Conservation (phyloP, 2,888 invertebrate genomes). For the Sesia apiformis region DNA sequence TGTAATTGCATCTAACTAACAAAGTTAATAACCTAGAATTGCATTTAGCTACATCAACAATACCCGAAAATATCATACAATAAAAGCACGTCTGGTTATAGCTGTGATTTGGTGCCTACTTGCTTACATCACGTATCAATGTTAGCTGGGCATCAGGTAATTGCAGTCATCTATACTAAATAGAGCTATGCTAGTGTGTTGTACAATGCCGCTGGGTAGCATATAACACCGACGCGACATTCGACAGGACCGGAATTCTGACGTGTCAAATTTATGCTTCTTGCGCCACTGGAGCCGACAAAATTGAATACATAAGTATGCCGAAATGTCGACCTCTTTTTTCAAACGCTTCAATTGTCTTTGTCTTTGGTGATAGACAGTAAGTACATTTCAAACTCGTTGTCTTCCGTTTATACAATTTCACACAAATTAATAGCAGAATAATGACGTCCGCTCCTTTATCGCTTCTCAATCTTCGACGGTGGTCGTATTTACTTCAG, state of each 20-base stretch:
- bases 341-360: conserved; percentile 22
- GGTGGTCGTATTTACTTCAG: conserved; percentile 37
- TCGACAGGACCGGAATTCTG: conserved; percentile 37
- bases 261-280: conserved; percentile 31
- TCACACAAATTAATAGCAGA: not conserved
- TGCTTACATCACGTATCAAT: too few species aligned
- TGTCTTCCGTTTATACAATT: not conserved
- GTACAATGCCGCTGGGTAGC: too few species aligned
- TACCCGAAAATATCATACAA: too few species aligned
- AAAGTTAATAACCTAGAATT: too few species aligned
- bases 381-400: not conserved
- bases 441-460: conserved; percentile 9
- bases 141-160: too few species aligned
- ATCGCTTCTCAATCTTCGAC: conserved; percentile 17
- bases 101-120: too few species aligned
- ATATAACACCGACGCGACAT: conserved; percentile 9
- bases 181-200: too few species aligned
- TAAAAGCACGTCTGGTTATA: too few species aligned
- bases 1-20: too few species aligned
- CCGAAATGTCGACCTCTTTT: conserved; percentile 31
- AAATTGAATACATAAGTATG: conserved; percentile 28
- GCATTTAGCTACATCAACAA: too few species aligned
- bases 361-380: conserved; percentile 5
- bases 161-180: too few species aligned
- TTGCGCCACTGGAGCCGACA: conserved; percentile 29